phyloP scores from a whole-genome alignment of 2,113 vertebrate genomes.

The Apus apus region DNA sequence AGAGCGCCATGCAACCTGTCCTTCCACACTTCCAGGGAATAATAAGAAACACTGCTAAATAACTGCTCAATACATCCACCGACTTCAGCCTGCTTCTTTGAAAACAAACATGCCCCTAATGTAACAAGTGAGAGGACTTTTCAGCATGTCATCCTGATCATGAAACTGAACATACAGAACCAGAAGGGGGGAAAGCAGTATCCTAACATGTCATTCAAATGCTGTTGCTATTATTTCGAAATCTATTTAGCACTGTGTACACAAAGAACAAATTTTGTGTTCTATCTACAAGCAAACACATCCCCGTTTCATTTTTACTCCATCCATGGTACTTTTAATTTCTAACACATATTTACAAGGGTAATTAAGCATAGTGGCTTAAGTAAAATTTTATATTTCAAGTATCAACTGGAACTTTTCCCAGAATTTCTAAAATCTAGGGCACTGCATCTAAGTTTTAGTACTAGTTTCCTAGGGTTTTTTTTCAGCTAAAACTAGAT shows the following conservation, averaged over 20 bases:
- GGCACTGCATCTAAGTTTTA: constrained; percentile 31
- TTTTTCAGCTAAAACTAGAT: neutral
- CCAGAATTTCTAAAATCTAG: constrained; percentile 43
- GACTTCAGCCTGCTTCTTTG: neutral
- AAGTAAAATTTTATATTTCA: constrained; percentile 24
- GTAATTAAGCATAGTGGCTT: constrained; percentile 51
- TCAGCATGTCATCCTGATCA: neutral
- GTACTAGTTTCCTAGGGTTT: neutral
- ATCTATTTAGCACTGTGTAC: neutral
- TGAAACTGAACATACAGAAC: neutral
- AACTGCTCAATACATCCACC: neutral
- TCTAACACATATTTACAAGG: constrained; percentile 62
- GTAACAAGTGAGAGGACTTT: neutral
- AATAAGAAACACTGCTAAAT: neutral
- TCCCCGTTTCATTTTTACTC: neutral
- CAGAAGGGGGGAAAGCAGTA: neutral
- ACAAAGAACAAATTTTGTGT: neutral
- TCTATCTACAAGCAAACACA: constrained; percentile 24
- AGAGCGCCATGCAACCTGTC: too few relatives aligned
- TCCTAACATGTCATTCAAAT: neutral
- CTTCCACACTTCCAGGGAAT: too few relatives aligned
- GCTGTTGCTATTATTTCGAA: neutral
- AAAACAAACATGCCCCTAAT: neutral
- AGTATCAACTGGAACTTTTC: constrained; percentile 60
- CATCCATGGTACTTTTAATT: constrained; percentile 12